Percentiles rank a stretch among this genome's conserved stretches.
Evolutionary conservation across 1,140 invertebrate genomes (phyloP).

Genomic region (Cyclargus thomasi): DNA sequence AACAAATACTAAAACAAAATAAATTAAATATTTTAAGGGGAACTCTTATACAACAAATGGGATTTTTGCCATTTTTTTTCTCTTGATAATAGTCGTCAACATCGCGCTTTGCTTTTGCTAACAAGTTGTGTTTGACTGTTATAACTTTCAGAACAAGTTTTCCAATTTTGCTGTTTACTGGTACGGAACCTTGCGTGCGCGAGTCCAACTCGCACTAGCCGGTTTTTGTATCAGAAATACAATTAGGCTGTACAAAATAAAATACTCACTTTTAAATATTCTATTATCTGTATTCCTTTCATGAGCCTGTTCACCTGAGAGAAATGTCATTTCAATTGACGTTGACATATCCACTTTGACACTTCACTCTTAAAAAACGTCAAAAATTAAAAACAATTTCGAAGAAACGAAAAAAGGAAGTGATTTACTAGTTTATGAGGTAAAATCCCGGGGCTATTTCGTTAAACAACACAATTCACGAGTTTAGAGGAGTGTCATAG

Average conservation of each 20-base stretch:
- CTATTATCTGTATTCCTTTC: not conserved
- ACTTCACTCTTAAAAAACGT: not conserved
- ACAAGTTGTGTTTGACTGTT: too few species aligned
- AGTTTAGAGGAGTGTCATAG: not conserved
- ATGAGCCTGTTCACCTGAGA: not conserved
- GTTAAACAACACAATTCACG: not conserved
- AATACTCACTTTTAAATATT: not conserved
- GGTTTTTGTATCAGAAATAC: too few species aligned
- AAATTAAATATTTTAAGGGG: too few species aligned
- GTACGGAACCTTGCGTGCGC: too few species aligned
- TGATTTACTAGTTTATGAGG: not conserved
- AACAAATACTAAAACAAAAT: too few species aligned
- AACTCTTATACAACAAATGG: too few species aligned
- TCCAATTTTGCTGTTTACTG: too few species aligned
- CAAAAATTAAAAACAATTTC: not conserved
- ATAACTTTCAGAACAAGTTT: too few species aligned
- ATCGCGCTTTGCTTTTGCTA: too few species aligned
- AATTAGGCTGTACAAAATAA: not conserved
- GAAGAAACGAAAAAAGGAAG: not conserved
- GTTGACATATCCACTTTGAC: not conserved
- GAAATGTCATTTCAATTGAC: not conserved
- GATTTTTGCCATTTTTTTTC: too few species aligned
- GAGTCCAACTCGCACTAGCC: too few species aligned
- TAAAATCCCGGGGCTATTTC: not conserved
- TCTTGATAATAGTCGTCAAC: too few species aligned